These are phyloP conservation scores for Oncorhynchus kisutch DNA, from an alignment of 2,113 vertebrate species.

Conservation along the genomic window DNA sequence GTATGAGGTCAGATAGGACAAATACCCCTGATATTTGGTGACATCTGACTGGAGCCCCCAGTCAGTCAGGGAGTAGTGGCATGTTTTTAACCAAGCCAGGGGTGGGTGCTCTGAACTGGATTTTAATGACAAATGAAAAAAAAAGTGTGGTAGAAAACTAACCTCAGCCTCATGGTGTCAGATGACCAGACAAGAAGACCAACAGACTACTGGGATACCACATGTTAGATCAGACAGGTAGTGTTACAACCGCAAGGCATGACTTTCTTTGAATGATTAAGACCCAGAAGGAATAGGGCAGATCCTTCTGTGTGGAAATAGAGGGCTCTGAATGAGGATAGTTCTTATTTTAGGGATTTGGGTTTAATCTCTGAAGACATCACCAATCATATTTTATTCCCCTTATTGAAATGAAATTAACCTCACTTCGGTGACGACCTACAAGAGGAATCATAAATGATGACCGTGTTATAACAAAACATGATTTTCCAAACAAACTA, in stretches of 20 bases:
- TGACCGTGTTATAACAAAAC: slow-evolving; percentile 48
- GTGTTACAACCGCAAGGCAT: not conserved
- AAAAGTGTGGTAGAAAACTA: slow-evolving; percentile 14
- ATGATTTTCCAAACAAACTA: slow-evolving; percentile 15
- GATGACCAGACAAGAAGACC: not conserved
- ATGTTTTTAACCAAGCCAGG: not conserved
- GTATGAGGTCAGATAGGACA: not conserved
- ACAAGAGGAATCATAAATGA: not conserved
- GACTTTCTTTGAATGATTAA: not conserved
- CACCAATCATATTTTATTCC: not conserved
- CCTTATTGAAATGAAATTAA: not conserved
- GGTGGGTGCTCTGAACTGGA: slow-evolving; percentile 34
- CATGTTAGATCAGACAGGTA: not conserved
- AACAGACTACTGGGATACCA: not conserved
- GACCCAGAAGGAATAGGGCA: not conserved
- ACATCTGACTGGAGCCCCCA: not conserved
- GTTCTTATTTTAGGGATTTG: not conserved
- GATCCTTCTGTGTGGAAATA: not conserved
- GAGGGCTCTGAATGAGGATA: not conserved
- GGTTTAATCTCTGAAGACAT: not conserved
- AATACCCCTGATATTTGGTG: not conserved
- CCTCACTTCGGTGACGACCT: not conserved
- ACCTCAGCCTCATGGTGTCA: not conserved
- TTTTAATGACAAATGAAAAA: slow-evolving; percentile 31
- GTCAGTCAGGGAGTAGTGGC: not conserved